These are phyloP conservation scores for Heteromyza rotundicornis DNA, from an alignment of 2,888 invertebrate species.

Conservation along the genomic window DNA sequence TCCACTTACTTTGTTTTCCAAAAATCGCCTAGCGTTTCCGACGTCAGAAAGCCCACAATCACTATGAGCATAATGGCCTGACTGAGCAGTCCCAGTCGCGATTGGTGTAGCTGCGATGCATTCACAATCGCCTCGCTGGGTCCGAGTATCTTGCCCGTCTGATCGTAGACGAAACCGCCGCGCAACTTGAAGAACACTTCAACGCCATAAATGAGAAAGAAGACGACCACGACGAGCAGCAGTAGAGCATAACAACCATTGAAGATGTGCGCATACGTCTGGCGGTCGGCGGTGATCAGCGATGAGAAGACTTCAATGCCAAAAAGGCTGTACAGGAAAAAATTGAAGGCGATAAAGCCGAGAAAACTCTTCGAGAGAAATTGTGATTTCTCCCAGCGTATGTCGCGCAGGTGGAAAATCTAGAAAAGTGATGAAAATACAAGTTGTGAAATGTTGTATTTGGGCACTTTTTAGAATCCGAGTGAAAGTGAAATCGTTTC, in stretches of 20 bases:
- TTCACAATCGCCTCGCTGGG: constrained; percentile 69
- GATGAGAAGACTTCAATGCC: constrained; percentile 70
- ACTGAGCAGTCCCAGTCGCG: constrained; percentile 83
- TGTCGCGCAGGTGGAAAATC: constrained; percentile 88
- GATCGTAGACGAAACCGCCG: constrained; percentile 82
- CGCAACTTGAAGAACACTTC: constrained; percentile 93
- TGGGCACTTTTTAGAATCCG: too few species aligned
- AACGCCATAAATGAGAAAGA: constrained; percentile 92
- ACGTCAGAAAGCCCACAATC: constrained; percentile 86
- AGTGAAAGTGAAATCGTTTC: too few species aligned
- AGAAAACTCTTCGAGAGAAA: constrained; percentile 91
- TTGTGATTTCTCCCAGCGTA: constrained; percentile 85
- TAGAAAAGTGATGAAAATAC: constrained; percentile 55
- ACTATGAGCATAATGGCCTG: constrained; percentile 91
- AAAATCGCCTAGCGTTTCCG: constrained; percentile 88
- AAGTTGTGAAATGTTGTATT: too few species aligned
- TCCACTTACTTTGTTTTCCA: constrained; percentile 87
- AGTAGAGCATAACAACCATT: constrained; percentile 92
- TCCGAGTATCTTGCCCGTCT: constrained; percentile 69
- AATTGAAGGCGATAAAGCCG: constrained; percentile 87
- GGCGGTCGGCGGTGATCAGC: constrained; percentile 54
- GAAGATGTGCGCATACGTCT: constrained; percentile 81
- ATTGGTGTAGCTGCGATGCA: constrained; percentile 88
- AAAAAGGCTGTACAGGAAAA: constrained; percentile 84
- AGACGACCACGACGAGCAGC: constrained; percentile 86